Conservation (phyloP, 1,140 invertebrate species). For the Neodiprion pinetum region DNA sequence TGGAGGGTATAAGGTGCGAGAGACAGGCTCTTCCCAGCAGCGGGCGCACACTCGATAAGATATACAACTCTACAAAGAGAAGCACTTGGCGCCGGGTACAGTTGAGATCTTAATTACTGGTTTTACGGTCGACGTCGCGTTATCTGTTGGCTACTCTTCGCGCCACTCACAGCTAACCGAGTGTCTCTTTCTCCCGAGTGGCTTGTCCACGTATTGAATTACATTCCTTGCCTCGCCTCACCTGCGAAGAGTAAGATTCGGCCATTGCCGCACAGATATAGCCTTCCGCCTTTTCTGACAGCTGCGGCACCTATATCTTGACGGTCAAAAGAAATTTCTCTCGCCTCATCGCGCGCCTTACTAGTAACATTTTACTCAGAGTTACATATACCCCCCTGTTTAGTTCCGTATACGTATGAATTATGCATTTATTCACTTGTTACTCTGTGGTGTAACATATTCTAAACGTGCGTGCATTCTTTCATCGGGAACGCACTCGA, state of each 20-base stretch:
- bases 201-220: constrained; percentile 1
- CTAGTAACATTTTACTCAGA: not conserved
- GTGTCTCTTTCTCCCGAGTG: not conserved
- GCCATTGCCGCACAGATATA: not conserved
- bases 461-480: no score
- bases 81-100: not conserved
- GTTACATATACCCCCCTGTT: no score
- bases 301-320: not conserved
- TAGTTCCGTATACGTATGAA: not conserved
- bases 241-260: constrained; percentile 5
- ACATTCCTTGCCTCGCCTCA: constrained; percentile 4
- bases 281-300: not conserved
- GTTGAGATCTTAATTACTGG: constrained; percentile 7
- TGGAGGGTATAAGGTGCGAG: not conserved
- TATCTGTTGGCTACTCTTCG: constrained; percentile 7
- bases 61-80: constrained; percentile 3
- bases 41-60: not conserved
- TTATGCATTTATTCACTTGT: not conserved
- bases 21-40: not conserved
- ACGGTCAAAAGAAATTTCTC: not conserved
- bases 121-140: constrained; percentile 2
- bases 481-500: no score
- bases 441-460: no score
- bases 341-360: not conserved
- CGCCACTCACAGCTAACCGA: not conserved